Percentiles rank a stretch among this genome's conserved stretches.
Evolutionary conservation across 2,797 vertebrate species (phyloP).

Genomic region (Danio jaintianensis): DNA sequence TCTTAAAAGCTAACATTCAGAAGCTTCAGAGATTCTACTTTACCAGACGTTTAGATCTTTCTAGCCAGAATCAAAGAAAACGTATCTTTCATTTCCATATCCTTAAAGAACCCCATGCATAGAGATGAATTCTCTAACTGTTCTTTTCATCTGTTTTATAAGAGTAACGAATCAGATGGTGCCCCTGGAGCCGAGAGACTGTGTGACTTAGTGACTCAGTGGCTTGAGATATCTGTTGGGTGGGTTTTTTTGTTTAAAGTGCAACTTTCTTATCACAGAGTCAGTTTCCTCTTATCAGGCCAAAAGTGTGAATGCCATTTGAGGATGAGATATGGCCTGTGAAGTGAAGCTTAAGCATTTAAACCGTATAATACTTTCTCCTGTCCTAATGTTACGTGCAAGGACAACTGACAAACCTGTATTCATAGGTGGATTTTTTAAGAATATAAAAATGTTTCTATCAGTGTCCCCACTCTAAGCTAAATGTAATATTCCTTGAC

Average conservation of each 20-base stretch:
- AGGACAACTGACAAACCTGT: not conserved
- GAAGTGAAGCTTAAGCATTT: not conserved
- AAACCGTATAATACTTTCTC: not conserved
- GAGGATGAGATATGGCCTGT: slow-evolving; percentile 1
- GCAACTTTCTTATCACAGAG: not conserved
- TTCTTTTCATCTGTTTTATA: slow-evolving; percentile 13
- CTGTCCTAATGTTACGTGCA: not conserved
- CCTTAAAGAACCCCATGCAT: slow-evolving; percentile 1
- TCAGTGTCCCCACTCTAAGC: too few species aligned
- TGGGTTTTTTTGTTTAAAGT: not conserved
- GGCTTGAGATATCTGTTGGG: slow-evolving; percentile 5
- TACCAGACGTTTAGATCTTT: not conserved
- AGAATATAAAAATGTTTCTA: too few species aligned
- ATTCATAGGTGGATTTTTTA: not conserved
- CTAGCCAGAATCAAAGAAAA: not conserved
- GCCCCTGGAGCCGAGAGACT: slow-evolving; percentile 1
- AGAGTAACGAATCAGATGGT: slow-evolving; percentile 2
- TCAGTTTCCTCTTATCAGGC: not conserved
- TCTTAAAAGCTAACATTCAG: not conserved
- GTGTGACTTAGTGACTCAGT: slow-evolving; percentile 23
- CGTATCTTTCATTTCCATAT: not conserved
- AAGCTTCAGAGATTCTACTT: not conserved
- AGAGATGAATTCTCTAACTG: slow-evolving; percentile 1
- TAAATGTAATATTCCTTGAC: too few species aligned
- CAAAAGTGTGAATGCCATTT: not conserved